phyloP scores from a whole-genome alignment of 2,113 vertebrate genomes.

The Delphinapterus leucas region DNA sequence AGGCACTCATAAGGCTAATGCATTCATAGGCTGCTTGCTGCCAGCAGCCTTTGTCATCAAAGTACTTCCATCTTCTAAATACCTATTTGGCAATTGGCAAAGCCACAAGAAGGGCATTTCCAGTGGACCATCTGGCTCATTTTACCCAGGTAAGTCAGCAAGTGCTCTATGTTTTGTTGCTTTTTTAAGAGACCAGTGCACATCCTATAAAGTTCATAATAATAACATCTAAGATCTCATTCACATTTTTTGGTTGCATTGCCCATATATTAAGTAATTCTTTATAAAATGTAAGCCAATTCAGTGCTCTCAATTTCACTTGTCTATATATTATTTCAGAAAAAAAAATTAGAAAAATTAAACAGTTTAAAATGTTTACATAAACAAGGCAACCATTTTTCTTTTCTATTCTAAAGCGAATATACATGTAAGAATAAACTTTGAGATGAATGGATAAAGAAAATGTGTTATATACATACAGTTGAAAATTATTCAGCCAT shows the following conservation, averaged over 20 bases:
- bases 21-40: not conserved
- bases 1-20: not conserved
- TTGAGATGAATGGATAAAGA: not conserved
- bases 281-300: not conserved
- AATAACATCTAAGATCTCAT: not conserved
- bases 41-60: constrained; percentile 11
- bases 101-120: constrained; percentile 35
- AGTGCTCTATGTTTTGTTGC: not conserved
- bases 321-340: not conserved
- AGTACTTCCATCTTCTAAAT: not conserved
- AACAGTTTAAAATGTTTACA: not conserved
- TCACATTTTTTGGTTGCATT: not conserved
- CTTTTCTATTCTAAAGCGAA: constrained; percentile 5
- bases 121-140: not conserved
- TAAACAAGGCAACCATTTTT: not conserved
- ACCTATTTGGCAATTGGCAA: constrained; percentile 29
- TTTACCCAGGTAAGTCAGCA: constrained; percentile 11
- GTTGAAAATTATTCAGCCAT: not conserved
- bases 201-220: not conserved
- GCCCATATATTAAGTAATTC: not conserved
- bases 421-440: not conserved
- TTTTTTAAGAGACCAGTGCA: not conserved
- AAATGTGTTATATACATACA: not conserved
- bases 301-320: not conserved
- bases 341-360: not conserved